These are phyloP conservation scores for Sphyrna mokarran DNA, from an alignment of 2,113 vertebrate genomes.

Conservation along the genomic window DNA sequence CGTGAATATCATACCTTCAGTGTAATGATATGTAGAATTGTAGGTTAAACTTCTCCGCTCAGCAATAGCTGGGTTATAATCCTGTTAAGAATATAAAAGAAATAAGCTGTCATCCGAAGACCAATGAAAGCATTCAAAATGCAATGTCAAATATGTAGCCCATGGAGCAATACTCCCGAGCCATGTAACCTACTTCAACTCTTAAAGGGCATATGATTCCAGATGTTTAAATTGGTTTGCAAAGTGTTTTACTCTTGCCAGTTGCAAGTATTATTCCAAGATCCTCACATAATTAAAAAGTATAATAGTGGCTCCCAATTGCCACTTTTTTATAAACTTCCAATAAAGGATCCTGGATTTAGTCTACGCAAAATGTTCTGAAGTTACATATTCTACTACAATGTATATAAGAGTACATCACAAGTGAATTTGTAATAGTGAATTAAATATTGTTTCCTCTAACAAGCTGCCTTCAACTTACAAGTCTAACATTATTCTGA, in stretches of 20 bases:
- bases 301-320: not conserved
- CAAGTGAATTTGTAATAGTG: not conserved
- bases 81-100: constrained; percentile 49
- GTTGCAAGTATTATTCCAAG: not conserved
- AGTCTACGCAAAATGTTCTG: not conserved
- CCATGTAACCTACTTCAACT: not conserved
- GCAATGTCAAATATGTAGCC: not conserved
- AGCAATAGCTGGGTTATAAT: constrained; percentile 47
- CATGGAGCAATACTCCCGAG: not conserved
- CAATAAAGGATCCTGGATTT: not conserved
- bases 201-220: not conserved
- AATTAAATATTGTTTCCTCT: not conserved
- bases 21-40: not conserved
- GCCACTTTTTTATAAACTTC: too few relatives aligned
- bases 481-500: not conserved
- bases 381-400: not conserved
- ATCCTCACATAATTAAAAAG: not conserved
- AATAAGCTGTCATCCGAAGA: constrained; percentile 28
- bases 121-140: not conserved
- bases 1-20: constrained; percentile 30
- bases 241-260: not conserved
- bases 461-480: not conserved
- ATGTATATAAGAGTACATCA: not conserved
- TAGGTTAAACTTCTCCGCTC: constrained; percentile 44
- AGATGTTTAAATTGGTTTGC: not conserved